Base-by-base conservation (phyloP, 1,140 invertebrate genomes). In the Semibalanus balanoides region DNA sequence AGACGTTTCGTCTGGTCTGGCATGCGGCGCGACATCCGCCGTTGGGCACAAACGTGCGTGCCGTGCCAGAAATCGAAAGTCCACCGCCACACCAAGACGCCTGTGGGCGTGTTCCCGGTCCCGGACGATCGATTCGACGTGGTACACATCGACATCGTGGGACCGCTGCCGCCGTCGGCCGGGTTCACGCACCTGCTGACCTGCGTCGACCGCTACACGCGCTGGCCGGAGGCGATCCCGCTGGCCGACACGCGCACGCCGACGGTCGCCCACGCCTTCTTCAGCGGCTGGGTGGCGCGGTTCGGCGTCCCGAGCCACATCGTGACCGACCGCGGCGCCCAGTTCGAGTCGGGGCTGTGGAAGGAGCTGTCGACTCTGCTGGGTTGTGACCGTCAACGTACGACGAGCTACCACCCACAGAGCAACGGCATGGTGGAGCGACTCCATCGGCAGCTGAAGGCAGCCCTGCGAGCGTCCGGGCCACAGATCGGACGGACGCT, bases 191-290 rank as follows among this genome's bases (percentile, higher is more conserved):
- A 80, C 74, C 78, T 79, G 25, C 78, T 87, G 0, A 87, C 85
- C 0, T 80, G 81, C 22, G 83, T 85, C 3, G 83, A 86, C 77
- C 75, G 84, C 0, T 86, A 82, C 77, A 83, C 84, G 0, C 76
- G 83, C 27, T 86, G 81, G 82, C 82, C 81, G 0, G 85, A 86
- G 79, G 82, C 83, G 7, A 76, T 83, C 22, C 82, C 85, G 7
- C 75, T 85, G 0, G 19, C 64, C 7, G 81, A 85, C 64, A 83
- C 82, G 77, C 64, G 80, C 22, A 81, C 84, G 22, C 81, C 83
- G 73, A 82, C 83, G 5, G 81, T 83, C 25, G 82, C 82, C 11
- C 73, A 76, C 70, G 78, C 79, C 7, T 79, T 86, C 30, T 78
- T 82, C 30, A 31, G n/a, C 11, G 75, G 74, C 27, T 85, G 84